A percentile compares a stretch with the other conserved stretches of the same genome.
Conservation (phyloP, 2,113 vertebrate species). For the Cebus imitator region DNA sequence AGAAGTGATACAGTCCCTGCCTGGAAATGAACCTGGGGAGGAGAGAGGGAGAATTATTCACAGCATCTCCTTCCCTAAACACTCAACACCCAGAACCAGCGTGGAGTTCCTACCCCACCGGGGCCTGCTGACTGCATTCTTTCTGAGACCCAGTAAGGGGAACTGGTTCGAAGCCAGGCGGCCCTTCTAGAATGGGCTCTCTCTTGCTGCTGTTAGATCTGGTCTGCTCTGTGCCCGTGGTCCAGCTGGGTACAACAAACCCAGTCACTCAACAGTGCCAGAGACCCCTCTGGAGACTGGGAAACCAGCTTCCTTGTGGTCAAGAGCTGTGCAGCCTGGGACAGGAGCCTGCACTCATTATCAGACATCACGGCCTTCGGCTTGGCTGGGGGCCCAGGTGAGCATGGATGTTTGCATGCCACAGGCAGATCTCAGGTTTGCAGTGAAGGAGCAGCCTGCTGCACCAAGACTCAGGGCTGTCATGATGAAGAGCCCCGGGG, state of each 20-base stretch:
- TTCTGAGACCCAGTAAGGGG: background rate
- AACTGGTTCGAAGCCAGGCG: background rate
- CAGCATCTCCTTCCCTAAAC: background rate
- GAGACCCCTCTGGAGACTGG: background rate
- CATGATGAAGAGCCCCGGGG: rapidly evolving
- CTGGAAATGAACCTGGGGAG: background rate
- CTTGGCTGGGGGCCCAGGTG: background rate
- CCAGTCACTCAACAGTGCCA: background rate
- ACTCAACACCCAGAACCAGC: background rate
- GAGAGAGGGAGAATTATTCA: background rate
- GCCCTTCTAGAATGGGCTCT: rapidly evolving
- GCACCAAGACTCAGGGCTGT: background rate
- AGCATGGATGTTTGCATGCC: rapidly evolving
- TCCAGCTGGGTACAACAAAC: background rate
- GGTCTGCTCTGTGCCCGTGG: background rate
- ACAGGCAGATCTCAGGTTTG: rapidly evolving
- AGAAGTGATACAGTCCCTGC: background rate
- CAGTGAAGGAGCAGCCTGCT: background rate
- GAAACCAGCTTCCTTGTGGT: background rate
- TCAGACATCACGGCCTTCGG: background rate
- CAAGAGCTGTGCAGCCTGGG: background rate
- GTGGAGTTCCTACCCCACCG: background rate
- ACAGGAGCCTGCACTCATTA: rapidly evolving
- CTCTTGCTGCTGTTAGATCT: rapidly evolving
- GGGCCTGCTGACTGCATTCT: background rate